A percentile compares a stretch with the other conserved stretches of the same genome.
phyloP scores from a whole-genome alignment of 2,113 vertebrate species.

The Silurus meridionalis region DNA sequence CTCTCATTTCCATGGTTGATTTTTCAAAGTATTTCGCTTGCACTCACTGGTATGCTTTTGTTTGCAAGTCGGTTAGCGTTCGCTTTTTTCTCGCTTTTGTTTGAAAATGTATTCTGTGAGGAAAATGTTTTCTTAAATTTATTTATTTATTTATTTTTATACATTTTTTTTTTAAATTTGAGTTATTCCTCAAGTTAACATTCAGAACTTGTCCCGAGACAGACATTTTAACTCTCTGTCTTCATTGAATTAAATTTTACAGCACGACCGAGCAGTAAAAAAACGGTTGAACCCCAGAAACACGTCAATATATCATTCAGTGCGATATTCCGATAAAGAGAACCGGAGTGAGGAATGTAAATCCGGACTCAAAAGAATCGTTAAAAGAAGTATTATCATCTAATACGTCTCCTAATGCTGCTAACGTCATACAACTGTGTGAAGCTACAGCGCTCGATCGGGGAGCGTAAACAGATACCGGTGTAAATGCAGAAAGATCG shows the following conservation, averaged over 20 bases:
- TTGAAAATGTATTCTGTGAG: not conserved
- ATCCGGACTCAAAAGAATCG: not conserved
- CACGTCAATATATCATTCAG: not conserved
- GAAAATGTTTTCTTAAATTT: not conserved
- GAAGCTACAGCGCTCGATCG: not conserved
- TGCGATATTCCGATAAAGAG: no score
- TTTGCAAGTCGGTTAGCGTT: not conserved
- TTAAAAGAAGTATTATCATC: not conserved
- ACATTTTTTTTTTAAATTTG: no score
- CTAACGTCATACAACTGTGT: not conserved
- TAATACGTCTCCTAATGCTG: not conserved
- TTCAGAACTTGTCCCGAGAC: not conserved
- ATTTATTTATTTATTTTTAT: no score
- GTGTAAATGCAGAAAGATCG: not conserved
- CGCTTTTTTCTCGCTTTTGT: not conserved
- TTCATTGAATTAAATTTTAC: not conserved
- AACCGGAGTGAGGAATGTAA: not conserved
- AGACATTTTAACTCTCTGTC: not conserved
- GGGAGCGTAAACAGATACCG: slow-evolving; percentile 7
- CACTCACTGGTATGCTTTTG: no score
- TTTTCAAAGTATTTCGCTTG: no score
- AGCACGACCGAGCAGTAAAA: not conserved
- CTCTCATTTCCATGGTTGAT: no score
- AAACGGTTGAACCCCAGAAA: not conserved
- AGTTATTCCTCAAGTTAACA: not conserved